Evolutionary conservation across 35 echinoderm and acorn worm genomes (phyloP).

Genomic region (Patiria miniata): DNA sequence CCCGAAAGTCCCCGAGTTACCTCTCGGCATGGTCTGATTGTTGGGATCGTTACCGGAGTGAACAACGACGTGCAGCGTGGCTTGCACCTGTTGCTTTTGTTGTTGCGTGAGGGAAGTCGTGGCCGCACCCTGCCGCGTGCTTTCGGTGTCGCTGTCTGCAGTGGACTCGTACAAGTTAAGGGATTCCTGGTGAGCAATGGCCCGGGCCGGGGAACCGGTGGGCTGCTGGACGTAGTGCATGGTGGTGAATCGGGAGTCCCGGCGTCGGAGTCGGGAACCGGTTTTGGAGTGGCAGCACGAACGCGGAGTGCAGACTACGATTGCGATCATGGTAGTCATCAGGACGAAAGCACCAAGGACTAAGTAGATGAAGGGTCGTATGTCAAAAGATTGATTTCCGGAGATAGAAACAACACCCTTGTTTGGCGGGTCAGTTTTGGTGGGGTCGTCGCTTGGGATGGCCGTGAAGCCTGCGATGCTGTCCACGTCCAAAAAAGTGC

Average conservation of each 20-base stretch:
- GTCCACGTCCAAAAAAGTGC: slow-evolving; percentile 7
- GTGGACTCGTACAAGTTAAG: slow-evolving; percentile 60
- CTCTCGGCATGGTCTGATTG: neutral
- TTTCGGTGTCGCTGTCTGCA: slow-evolving; percentile 50
- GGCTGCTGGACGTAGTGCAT: slow-evolving; percentile 38
- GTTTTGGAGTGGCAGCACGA: slow-evolving; percentile 10
- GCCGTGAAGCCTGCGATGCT: neutral
- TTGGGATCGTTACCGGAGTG: slow-evolving; percentile 62
- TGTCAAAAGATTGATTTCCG: neutral
- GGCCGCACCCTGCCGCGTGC: slow-evolving; percentile 3
- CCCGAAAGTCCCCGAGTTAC: neutral
- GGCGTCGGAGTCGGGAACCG: neutral
- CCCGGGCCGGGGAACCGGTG: slow-evolving; percentile 19
- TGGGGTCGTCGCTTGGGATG: neutral
- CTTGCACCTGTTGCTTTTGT: slow-evolving; percentile 63
- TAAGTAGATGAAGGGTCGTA: slow-evolving; percentile 19
- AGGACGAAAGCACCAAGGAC: slow-evolving; percentile 29
- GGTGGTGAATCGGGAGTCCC: slow-evolving; percentile 25
- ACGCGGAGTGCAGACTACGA: slow-evolving; percentile 32
- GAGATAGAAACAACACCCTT: neutral
- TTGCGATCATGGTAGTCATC: slow-evolving; percentile 34
- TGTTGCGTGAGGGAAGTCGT: neutral
- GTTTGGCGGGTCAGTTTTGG: neutral
- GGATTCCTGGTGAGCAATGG: slow-evolving; percentile 15
- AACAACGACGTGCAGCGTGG: slow-evolving; percentile 69